Evolutionary conservation across 1,140 invertebrate genomes (phyloP).

Genomic region (Trissolcus basalis): DNA sequence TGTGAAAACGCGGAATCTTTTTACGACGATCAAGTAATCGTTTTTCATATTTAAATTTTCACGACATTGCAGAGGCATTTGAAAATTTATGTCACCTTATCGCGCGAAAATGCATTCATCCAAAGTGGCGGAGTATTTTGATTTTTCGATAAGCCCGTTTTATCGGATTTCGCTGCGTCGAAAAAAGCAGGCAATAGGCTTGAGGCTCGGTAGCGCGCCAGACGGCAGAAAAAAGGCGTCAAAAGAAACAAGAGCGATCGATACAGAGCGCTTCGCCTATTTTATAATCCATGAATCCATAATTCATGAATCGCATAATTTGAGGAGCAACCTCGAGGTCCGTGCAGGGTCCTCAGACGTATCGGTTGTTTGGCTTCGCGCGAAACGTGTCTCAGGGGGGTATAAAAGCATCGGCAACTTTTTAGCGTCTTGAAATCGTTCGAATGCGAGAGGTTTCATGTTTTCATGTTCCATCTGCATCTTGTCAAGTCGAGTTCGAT

Average conservation of each 20-base stretch:
- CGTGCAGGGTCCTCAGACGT: slow-evolving; percentile 31
- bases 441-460: slow-evolving; percentile 40
- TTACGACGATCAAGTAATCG: slow-evolving; percentile 34
- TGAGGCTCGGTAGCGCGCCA: slow-evolving; percentile 23
- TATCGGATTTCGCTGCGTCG: slow-evolving; percentile 45
- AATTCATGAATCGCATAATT: slow-evolving; percentile 64
- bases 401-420: slow-evolving; percentile 26
- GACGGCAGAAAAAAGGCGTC: slow-evolving; percentile 40
- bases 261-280: slow-evolving; percentile 61
- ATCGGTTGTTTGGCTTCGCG: slow-evolving; percentile 39
- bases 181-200: slow-evolving; percentile 39
- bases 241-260: slow-evolving; percentile 45
- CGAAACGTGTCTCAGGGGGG: neutral
- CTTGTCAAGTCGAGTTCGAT: slow-evolving; percentile 62
- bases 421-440: slow-evolving; percentile 34
- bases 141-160: slow-evolving; percentile 51
- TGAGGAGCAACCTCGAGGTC: slow-evolving; percentile 29
- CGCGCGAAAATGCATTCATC: slow-evolving; percentile 11
- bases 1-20: slow-evolving; percentile 7
- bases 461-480: slow-evolving; percentile 63
- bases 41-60: slow-evolving; percentile 44
- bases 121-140: slow-evolving; percentile 33
- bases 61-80: slow-evolving; percentile 13
- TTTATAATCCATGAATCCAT: slow-evolving; percentile 72
- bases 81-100: slow-evolving; percentile 33